Percentiles rank a stretch among this genome's conserved stretches.
These are phyloP conservation scores for Poecilobothrus nobilitatus DNA, from an alignment of 2,888 invertebrate species.

Conservation along the genomic window DNA sequence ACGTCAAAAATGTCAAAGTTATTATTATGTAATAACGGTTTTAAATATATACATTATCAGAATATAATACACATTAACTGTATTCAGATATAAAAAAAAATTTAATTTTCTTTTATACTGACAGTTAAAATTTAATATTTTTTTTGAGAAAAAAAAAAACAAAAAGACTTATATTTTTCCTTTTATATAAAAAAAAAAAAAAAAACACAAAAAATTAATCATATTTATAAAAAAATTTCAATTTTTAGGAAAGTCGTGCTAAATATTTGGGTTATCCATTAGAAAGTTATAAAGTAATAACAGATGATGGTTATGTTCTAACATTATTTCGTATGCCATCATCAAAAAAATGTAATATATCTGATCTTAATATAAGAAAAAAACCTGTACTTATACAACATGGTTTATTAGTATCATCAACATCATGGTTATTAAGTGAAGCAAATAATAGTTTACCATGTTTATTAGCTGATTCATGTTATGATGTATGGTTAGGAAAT, in stretches of 20 bases:
- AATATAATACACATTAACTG: too few relatives aligned
- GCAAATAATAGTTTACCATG: constrained; percentile 49
- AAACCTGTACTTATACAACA: constrained; percentile 53
- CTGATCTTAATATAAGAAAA: neutral
- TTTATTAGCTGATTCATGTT: constrained; percentile 56
- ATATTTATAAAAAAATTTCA: neutral
- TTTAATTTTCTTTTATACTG: neutral
- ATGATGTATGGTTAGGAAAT: constrained; percentile 76
- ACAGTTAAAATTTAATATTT: too few relatives aligned
- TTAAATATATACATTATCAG: too few relatives aligned
- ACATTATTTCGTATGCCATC: constrained; percentile 4
- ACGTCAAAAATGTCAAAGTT: too few relatives aligned
- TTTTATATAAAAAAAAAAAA: too few relatives aligned
- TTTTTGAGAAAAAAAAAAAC: neutral
- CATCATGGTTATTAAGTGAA: constrained; percentile 64
- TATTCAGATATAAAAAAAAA: neutral
- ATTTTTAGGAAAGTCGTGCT: neutral
- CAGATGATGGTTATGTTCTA: constrained; percentile 4
- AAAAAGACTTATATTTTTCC: neutral
- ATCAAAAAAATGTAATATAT: neutral
- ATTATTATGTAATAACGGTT: too few relatives aligned
- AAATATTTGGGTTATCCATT: neutral
- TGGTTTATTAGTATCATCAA: constrained; percentile 63
- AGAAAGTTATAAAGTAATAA: constrained; percentile 4
- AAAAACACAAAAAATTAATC: too few relatives aligned